Evolutionary conservation across 2,888 invertebrate genomes (phyloP).

Genomic region (Ophion slaviceki): DNA sequence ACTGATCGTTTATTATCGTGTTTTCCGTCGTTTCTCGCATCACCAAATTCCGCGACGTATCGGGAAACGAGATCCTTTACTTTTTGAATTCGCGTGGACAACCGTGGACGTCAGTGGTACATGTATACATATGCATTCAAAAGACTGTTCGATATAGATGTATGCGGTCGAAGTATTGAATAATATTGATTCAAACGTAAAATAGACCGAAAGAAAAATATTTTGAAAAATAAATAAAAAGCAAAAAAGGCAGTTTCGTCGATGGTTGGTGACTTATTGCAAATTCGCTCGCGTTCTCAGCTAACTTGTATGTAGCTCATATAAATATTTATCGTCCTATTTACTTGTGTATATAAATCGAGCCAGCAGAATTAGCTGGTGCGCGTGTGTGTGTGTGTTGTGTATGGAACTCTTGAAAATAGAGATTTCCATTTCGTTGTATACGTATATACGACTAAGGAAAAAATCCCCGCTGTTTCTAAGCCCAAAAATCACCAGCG

Average conservation of each 20-base stretch:
- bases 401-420: not conserved
- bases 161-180: conserved; percentile 62
- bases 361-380: not conserved
- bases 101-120: conserved; percentile 35
- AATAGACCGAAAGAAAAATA: not conserved
- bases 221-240: conserved; percentile 2
- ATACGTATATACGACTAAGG: not conserved
- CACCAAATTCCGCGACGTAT: not conserved
- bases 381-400: not conserved
- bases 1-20: conserved; percentile 25
- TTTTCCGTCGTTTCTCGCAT: conserved; percentile 35
- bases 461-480: not conserved
- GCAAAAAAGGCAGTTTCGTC: not conserved
- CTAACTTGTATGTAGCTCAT: not conserved
- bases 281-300: not conserved
- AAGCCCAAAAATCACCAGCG: not conserved
- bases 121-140: conserved; percentile 63
- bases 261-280: not conserved
- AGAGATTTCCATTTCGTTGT: no score
- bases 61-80: not conserved
- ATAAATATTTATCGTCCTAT: not conserved
- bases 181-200: conserved; percentile 34
- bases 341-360: no score
- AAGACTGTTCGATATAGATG: conserved; percentile 71
- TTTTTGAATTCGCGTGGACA: conserved; percentile 4